Conservation (phyloP, 2,797 vertebrate genomes). For the Euthynnus affinis region DNA sequence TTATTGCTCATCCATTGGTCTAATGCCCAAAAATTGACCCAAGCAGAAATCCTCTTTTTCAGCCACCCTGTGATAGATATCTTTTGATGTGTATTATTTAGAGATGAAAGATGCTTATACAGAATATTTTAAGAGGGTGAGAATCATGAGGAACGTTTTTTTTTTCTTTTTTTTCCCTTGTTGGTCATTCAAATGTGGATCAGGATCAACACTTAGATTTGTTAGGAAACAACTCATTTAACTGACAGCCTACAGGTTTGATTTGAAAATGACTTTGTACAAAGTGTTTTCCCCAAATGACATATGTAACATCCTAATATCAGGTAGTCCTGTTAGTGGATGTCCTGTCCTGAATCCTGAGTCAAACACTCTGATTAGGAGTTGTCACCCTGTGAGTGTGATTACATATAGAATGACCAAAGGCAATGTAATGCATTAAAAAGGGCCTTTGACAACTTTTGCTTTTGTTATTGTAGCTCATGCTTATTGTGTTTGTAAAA, state of each 20-base stretch:
- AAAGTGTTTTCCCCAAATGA: not conserved
- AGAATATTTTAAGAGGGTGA: too few species aligned
- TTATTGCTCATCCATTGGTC: not conserved
- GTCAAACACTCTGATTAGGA: conserved; percentile 52
- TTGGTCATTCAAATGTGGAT: too few species aligned
- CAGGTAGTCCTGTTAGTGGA: conserved; percentile 44
- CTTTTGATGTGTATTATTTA: too few species aligned
- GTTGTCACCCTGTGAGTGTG: conserved; percentile 15
- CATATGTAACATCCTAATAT: conserved; percentile 29
- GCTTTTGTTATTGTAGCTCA: not conserved
- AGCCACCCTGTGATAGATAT: too few species aligned
- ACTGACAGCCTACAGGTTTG: not conserved
- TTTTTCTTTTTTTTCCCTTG: too few species aligned
- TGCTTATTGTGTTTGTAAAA: too few species aligned
- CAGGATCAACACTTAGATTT: not conserved
- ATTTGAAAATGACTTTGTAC: not conserved
- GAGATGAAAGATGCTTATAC: too few species aligned
- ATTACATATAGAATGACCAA: conserved; percentile 28
- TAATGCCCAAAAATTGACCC: not conserved
- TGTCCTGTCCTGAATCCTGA: conserved; percentile 52
- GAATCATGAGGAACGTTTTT: too few species aligned
- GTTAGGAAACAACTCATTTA: not conserved
- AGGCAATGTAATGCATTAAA: not conserved
- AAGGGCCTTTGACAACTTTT: not conserved
- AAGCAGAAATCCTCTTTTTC: not conserved